These are phyloP conservation scores for Brachionus sp. DNA, from an alignment of 1,140 invertebrate genomes.

Conservation along the genomic window DNA sequence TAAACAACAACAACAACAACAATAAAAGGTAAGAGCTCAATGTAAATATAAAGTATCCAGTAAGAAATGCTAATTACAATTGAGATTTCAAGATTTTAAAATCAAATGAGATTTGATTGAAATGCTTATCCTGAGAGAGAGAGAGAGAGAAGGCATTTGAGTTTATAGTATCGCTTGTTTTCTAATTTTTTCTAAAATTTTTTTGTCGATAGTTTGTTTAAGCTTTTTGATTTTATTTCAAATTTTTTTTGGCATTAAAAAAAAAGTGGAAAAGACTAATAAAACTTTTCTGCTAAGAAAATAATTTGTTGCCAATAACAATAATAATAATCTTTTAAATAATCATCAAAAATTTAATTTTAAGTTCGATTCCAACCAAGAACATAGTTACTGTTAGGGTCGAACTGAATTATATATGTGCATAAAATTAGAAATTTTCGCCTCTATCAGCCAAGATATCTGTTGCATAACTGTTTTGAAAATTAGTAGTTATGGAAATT, in stretches of 20 bases:
- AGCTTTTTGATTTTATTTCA: slow-evolving; percentile 15
- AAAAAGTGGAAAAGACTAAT: slow-evolving; percentile 38
- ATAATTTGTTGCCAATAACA: slow-evolving; percentile 45
- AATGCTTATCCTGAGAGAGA: not conserved
- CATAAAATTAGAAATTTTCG: not conserved
- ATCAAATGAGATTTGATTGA: slow-evolving; percentile 23
- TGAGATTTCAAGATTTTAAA: slow-evolving; percentile 29
- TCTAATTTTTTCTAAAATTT: slow-evolving; percentile 5
- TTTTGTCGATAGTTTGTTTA: slow-evolving; percentile 29
- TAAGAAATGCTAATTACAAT: slow-evolving; percentile 32
- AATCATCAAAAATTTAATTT: slow-evolving; percentile 38
- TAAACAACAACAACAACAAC: not conserved
- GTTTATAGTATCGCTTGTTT: not conserved
- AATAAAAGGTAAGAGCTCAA: slow-evolving; percentile 14
- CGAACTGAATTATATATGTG: not conserved
- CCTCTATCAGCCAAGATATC: not conserved
- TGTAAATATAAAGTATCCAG: slow-evolving; percentile 30
- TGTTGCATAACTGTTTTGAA: not conserved
- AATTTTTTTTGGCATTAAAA: slow-evolving; percentile 25
- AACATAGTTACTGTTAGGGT: not conserved
- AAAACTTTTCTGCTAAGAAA: slow-evolving; percentile 23
- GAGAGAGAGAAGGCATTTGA: not conserved
- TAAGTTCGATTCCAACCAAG: slow-evolving; percentile 17
- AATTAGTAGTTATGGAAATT: slow-evolving; percentile 29
- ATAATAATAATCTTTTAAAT: slow-evolving; percentile 44